Evolutionary conservation across 2,888 invertebrate species (phyloP), one percentile per base, ranked within the genome.

Genomic region (Hecatera dysodea): DNA sequence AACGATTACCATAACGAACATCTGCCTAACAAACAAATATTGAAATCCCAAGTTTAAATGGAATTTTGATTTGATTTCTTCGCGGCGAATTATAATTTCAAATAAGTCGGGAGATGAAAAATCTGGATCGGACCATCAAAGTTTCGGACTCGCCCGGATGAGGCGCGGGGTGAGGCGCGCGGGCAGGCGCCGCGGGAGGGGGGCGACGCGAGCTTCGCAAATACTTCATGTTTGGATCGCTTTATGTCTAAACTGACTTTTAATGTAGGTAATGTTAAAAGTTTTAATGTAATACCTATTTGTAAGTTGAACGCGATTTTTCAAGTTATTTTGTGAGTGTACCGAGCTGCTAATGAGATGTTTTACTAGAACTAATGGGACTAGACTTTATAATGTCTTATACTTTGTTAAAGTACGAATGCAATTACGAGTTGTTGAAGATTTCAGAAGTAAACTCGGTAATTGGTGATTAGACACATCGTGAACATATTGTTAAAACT

Each of bases 11-110:
- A 88, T 90, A 90, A 85, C 89, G 86, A 87, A 88, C 91, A 92
- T 90, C 92, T 92, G 92, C 87, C 88, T 86, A 86, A 86, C 90
- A 90, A 93, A 93, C 93, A 94, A 93, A 94, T 93, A 95, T 94
- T 94, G 92, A 93, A 94, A 94, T 91, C 87, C 90, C 83, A 88
- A 94, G 92, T 94, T 95, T 92, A 93, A 94, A 95, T 95, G 94
- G 95, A 94, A 95, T 95, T 95, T 95, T 95, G 95, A 95, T 95
- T 95, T 93, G 94, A 95, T 95, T 95, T 93, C 94, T 94, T 93
- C 90, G 89, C 90, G 87, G 89, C 89, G 88, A 87, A 88, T 95
- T 95, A 95, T 95, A 95, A 95, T 95, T 95, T 94, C 94, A 95
- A 95, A 95, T 95, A 93, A 94, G 94, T 90, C 83, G 87, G 86